Base-by-base conservation (phyloP, 2,888 invertebrate genomes). In the Cremastobaeus sp. region DNA sequence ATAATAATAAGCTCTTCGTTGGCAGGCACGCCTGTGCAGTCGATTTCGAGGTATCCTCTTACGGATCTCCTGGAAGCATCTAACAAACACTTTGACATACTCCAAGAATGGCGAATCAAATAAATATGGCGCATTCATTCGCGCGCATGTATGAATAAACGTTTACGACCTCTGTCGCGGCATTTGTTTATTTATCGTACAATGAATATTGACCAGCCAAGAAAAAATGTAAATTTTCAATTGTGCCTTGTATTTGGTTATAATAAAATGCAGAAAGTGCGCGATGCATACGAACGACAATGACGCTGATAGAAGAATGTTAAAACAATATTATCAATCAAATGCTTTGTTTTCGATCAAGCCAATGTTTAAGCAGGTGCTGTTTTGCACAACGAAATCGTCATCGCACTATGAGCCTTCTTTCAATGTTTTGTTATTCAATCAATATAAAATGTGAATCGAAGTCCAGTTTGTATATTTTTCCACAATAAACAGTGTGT, bases 1-100 rank as follows among this genome's bases (percentile, higher is more conserved):
- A 73, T 73, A 60, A 68, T 39, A 50, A 68, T n/a, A n/a, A n/a
- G 17, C 50, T 62, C 55, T 54, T 50, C 55, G 41, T 62, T 73
- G 12, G 35, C 15, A 32, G 41, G 32, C 72, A 37, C 50, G 71
- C 65, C 21, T 48, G 25, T 48, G 59, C 62, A 41, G 21, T 52
- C 32, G 9, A 62, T 47, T 69, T 55, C 54, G 12, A 52, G 14
- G 9, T 35, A 35, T 54, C 37, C 30, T 14, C n/a, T 37, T 48
- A 20, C 15, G 50, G 6, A 50, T 66, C 48, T 18, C 20, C 25
- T 37, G 25, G 21, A 17, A 35, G 18, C 17, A 28, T 18, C 34
- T 35, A 43, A 17, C 1, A 43, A 50, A 30, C 41, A 6, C 55
- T 32, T 30, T 12, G 20, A 25, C 55, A 39, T 66, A 66, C 15